Evolutionary conservation across 2,113 vertebrate genomes (phyloP), one percentile per base, ranked within the genome.

Genomic region (Lutjanus erythropterus): DNA sequence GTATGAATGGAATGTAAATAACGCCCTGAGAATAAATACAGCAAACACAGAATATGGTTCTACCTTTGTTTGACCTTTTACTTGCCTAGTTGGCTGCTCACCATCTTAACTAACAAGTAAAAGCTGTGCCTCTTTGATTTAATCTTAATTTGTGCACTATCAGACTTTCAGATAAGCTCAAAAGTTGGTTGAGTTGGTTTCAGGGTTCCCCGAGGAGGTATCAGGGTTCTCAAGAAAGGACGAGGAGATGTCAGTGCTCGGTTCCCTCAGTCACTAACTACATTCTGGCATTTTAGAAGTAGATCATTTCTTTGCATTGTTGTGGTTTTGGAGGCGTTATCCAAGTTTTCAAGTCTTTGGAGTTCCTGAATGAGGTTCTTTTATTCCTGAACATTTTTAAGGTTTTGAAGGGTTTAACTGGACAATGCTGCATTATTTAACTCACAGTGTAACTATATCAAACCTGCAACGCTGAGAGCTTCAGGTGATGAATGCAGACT

Each of bases 1-100:
- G 18, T 44, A 29, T 64, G 50, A 64, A 9, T 11, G 56, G 78
- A 78, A 73, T 77, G 67, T 72, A 29, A 71, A 58, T 11, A 46
- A 72, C 7, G 6, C 9, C 12, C 19, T 19, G 1, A 8, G n/a
- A 47, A 8, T 23, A 23, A 18, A 23, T 7, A 14, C 49, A 52
- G 49, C 23, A 50, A 23, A 23, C n/a, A 12, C 49, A 52, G n/a
- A 52, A 52, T 5, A 12, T 25, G 50, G 10, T 25, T 52, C 25
- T 6, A 52, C 11, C 23, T 25, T 25, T 14, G 16, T 52, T 9
- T 52, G 14, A 53, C 50, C 12, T 27, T 27, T 5, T 7, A 27
- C 23, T 15, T 16, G 25, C 23, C 15, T 14, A 9, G 42, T 46
- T 19, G 42, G 42, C 4, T 9, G 1, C 25, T 58, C 23, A n/a